phyloP scores from a whole-genome alignment of 2,888 invertebrate genomes.

The Chromoteleia sp. region DNA sequence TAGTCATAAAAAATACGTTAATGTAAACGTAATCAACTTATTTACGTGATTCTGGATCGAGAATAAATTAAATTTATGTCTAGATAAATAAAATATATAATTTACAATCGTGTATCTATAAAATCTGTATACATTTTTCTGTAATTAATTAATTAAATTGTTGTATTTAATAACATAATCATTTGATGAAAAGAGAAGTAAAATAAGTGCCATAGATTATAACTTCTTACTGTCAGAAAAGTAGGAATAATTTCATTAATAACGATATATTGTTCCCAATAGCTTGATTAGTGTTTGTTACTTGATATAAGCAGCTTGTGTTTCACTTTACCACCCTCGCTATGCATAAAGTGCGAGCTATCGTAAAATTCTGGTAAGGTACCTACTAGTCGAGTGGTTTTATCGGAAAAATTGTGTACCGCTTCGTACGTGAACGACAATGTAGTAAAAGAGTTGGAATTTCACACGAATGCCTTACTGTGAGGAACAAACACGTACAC shows the following conservation, averaged over 20 bases:
- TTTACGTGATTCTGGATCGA: too few relatives aligned
- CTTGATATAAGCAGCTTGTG: constrained; percentile 14
- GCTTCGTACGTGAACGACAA: constrained; percentile 41
- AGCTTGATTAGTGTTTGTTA: constrained; percentile 3
- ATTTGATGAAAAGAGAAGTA: too few relatives aligned
- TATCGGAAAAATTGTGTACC: constrained; percentile 47
- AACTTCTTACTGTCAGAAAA: too few relatives aligned
- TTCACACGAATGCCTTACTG: constrained; percentile 36
- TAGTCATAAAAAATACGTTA: too few relatives aligned
- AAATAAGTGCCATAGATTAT: too few relatives aligned
- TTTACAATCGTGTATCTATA: too few relatives aligned
- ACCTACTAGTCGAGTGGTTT: constrained; percentile 25
- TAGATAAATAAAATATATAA: too few relatives aligned
- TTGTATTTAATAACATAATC: too few relatives aligned
- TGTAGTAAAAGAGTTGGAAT: constrained; percentile 37
- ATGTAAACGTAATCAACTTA: too few relatives aligned
- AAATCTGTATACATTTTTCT: too few relatives aligned
- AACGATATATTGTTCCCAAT: not conserved
- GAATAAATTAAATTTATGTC: too few relatives aligned
- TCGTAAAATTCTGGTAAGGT: constrained; percentile 35
- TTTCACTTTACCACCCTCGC: constrained; percentile 26
- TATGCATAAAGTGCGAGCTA: constrained; percentile 21
- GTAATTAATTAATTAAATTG: too few relatives aligned
- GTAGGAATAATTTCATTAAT: not conserved
- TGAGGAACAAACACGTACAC: not conserved